phyloP scores from a whole-genome alignment of 2,888 invertebrate genomes.

The Melinaea marsaeus region DNA sequence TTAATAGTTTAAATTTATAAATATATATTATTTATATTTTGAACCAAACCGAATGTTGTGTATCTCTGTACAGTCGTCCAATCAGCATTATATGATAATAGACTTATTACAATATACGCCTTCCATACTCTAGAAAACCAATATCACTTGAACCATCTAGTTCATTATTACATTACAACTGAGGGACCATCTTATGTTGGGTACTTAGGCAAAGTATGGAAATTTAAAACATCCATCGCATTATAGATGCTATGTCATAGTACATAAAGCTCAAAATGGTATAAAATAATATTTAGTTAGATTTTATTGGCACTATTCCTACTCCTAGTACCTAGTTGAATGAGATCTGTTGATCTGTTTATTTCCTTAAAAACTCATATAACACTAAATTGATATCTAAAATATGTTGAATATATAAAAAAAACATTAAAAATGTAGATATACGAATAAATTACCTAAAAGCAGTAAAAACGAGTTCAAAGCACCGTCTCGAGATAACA shows the following conservation, averaged over 20 bases:
- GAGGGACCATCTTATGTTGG: constrained; percentile 44
- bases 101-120: constrained; percentile 75
- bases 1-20: neutral
- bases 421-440: neutral
- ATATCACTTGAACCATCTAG: constrained; percentile 37
- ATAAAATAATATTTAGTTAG: constrained; percentile 19
- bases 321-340: constrained; percentile 35
- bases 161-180: constrained; percentile 31
- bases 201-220: constrained; percentile 37
- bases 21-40: neutral
- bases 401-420: too few relatives aligned
- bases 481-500: constrained; percentile 68
- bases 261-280: constrained; percentile 33
- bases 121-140: constrained; percentile 53
- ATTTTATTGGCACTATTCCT: constrained; percentile 18
- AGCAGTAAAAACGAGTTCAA: constrained; percentile 43
- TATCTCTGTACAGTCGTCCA: constrained; percentile 71
- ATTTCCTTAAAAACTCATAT: neutral
- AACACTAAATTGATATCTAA: neutral
- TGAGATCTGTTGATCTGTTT: neutral
- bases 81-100: constrained; percentile 80
- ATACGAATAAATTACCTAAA: constrained; percentile 2
- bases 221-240: constrained; percentile 28
- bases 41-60: constrained; percentile 46
- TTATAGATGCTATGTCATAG: constrained; percentile 32